phyloP scores from a whole-genome alignment of 2,888 invertebrate genomes.

The Tribolium freemani region DNA sequence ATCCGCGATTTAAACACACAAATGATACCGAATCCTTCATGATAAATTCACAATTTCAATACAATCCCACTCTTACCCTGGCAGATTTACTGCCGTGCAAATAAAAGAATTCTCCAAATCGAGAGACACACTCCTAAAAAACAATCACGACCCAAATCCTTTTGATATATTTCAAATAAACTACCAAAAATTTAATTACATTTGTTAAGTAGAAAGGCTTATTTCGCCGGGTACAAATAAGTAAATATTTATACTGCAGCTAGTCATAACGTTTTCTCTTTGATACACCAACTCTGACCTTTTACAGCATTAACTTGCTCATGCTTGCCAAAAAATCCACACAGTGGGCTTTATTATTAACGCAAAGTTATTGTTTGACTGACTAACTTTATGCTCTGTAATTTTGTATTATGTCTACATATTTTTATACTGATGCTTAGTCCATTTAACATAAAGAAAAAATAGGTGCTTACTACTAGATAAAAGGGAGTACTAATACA shows the following conservation, averaged over 20 bases:
- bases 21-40: constrained; percentile 35
- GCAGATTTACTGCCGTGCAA: constrained; percentile 22
- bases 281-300: background rate
- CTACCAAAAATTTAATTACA: background rate
- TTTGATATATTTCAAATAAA: background rate
- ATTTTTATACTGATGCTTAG: no score
- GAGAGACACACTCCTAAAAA: constrained; percentile 2
- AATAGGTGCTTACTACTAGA: no score
- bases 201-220: background rate
- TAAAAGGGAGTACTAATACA: no score
- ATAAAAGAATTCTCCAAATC: constrained; percentile 7
- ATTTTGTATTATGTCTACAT: background rate
- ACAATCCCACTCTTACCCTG: constrained; percentile 25
- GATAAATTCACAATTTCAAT: constrained; percentile 36
- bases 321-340: background rate
- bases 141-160: background rate
- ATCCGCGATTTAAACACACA: constrained; percentile 35
- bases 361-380: background rate
- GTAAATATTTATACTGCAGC: background rate
- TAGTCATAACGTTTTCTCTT: background rate
- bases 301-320: background rate
- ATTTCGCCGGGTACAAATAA: background rate
- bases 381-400: background rate
- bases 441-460: no score
- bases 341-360: background rate